Evolutionary conservation across 2,797 vertebrate species (phyloP).

Genomic region (Eutrigla gurnardus): DNA sequence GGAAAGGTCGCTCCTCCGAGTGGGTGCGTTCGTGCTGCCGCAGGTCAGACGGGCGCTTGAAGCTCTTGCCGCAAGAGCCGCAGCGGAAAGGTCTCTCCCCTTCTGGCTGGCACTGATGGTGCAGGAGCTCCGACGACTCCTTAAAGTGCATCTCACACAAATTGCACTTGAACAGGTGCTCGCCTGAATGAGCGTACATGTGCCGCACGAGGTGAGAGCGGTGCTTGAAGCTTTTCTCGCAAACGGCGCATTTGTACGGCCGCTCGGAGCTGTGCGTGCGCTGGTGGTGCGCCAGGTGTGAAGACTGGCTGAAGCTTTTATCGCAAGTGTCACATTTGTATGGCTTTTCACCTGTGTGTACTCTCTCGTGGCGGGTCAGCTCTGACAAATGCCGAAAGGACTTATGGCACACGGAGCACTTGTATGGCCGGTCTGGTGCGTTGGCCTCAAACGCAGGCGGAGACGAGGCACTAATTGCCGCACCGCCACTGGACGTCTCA

Average conservation of each 20-base stretch:
- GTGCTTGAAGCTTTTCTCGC: constrained; percentile 98
- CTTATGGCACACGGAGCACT: constrained; percentile 96
- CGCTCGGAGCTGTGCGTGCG: constrained; percentile 96
- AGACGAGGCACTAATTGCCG: constrained; percentile 78
- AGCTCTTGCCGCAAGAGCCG: constrained; percentile 92
- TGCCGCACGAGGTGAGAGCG: constrained; percentile 97
- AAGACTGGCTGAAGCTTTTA: constrained; percentile 98
- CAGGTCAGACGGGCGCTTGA: constrained; percentile 94
- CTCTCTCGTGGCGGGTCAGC: constrained; percentile 93
- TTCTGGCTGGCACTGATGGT: constrained; percentile 95
- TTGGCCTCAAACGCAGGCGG: constrained; percentile 79
- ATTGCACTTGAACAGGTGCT: constrained; percentile 97
- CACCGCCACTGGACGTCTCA: constrained; percentile 80
- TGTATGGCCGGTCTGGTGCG: constrained; percentile 90
- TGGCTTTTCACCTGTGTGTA: constrained; percentile 96
- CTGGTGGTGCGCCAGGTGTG: constrained; percentile 96
- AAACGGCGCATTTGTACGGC: constrained; percentile 96
- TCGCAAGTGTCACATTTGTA: constrained; percentile 98
- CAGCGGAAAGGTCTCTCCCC: constrained; percentile 96
- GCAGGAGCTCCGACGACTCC: constrained; percentile 94
- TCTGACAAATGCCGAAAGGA: constrained; percentile 96
- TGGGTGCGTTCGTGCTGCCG: constrained; percentile 96
- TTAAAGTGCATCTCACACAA: constrained; percentile 97
- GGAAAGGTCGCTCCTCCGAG: constrained; percentile 95
- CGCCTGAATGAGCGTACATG: constrained; percentile 96